Conservation (phyloP, 2,797 vertebrate species). For the Sorex maritimensis region DNA sequence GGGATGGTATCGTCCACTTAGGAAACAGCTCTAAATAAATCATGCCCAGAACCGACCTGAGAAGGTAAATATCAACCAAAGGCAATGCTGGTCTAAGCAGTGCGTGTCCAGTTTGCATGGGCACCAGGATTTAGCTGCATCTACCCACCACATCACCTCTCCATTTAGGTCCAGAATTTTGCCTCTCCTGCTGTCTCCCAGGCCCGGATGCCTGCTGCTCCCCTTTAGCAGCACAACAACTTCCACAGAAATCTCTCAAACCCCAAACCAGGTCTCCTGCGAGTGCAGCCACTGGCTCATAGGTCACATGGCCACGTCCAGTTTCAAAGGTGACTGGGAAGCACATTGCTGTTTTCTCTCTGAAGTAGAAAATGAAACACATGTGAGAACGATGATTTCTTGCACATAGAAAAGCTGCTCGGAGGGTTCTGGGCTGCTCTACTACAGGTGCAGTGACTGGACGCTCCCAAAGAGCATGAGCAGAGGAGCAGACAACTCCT, state of each 20-base stretch:
- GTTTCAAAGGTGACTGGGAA: neutral
- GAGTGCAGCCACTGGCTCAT: neutral
- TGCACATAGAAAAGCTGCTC: neutral
- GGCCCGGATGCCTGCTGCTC: neutral
- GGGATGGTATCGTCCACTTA: too few relatives aligned
- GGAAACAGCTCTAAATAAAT: too few relatives aligned
- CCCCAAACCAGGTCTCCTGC: neutral
- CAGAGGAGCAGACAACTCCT: slow-evolving; percentile 18
- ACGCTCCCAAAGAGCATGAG: neutral
- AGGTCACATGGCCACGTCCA: neutral
- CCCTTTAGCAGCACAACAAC: neutral
- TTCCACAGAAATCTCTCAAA: neutral
- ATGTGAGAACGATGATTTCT: neutral
- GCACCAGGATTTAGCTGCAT: neutral
- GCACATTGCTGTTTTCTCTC: neutral
- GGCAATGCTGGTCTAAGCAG: neutral
- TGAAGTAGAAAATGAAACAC: neutral
- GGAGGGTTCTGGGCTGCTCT: neutral
- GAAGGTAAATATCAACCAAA: neutral
- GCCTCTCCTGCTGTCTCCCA: neutral
- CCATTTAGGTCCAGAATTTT: slow-evolving; percentile 7
- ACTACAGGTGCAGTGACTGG: neutral
- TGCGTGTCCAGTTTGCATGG: neutral
- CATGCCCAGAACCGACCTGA: neutral
- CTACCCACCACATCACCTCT: neutral